phyloP scores from a whole-genome alignment of 2,888 invertebrate genomes.

The Antheraea yamamai region DNA sequence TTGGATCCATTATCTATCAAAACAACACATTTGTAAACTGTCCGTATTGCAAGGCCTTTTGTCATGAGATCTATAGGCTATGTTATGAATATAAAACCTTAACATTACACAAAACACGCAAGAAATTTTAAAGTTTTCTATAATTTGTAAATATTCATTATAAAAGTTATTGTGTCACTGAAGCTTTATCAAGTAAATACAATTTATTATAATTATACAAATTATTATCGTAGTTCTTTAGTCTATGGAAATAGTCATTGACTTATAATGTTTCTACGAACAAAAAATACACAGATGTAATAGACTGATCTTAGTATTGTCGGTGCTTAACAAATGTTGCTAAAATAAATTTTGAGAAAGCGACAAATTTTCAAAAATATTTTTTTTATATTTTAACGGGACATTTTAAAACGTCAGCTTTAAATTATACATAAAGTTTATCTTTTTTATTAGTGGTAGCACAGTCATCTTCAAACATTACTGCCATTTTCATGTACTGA shows the following conservation, averaged over 20 bases:
- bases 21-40: constrained; percentile 76
- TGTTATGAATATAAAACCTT: constrained; percentile 49
- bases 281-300: neutral
- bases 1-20: constrained; percentile 82
- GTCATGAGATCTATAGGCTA: constrained; percentile 59
- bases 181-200: constrained; percentile 60
- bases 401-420: too few relatives aligned
- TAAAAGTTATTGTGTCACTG: constrained; percentile 38
- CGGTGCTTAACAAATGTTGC: neutral
- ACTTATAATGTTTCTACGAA: neutral
- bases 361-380: too few relatives aligned
- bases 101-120: constrained; percentile 44
- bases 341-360: too few relatives aligned
- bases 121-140: constrained; percentile 50
- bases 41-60: constrained; percentile 66
- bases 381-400: too few relatives aligned
- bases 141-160: constrained; percentile 43
- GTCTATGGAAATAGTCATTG: neutral
- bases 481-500: too few relatives aligned
- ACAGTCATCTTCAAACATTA: too few relatives aligned
- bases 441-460: too few relatives aligned
- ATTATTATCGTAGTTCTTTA: constrained; percentile 26
- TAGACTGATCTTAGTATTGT: neutral
- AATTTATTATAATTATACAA: constrained; percentile 46
- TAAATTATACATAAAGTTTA: too few relatives aligned